Conservation (phyloP, 2,797 vertebrate species). For the Gallinago nigripennis region DNA sequence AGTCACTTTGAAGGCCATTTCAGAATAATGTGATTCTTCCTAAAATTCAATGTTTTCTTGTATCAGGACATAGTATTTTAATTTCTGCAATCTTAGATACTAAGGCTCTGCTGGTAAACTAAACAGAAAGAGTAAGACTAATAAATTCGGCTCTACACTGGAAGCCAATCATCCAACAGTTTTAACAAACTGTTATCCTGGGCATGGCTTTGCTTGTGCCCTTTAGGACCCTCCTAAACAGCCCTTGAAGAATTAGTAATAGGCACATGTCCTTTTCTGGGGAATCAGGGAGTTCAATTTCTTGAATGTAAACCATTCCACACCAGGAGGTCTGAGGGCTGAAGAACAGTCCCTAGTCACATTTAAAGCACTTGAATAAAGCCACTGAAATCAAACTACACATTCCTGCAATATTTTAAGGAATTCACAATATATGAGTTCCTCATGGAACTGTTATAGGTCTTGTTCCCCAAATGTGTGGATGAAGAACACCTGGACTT, state of each 20-base stretch:
- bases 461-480: not conserved
- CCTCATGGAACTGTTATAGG: fast-evolving
- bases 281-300: not conserved
- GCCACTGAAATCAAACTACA: not conserved
- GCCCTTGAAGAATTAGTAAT: not conserved
- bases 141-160: not conserved
- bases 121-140: not conserved
- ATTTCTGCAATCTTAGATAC: not conserved
- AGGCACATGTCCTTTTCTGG: not conserved
- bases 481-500: not conserved
- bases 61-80: fast-evolving
- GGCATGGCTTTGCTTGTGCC: not conserved
- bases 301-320: not conserved
- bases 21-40: not conserved
- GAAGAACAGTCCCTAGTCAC: not conserved
- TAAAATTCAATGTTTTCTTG: not conserved
- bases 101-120: not conserved
- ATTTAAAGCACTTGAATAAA: not conserved
- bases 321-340: not conserved
- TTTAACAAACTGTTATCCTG: not conserved
- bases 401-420: not conserved
- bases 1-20: not conserved
- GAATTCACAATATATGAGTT: not conserved
- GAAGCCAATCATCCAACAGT: not conserved
- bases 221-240: not conserved